Evolutionary conservation across 2,888 invertebrate genomes (phyloP), one percentile per base, ranked within the genome.

Genomic region (Gastrophysa polygoni): DNA sequence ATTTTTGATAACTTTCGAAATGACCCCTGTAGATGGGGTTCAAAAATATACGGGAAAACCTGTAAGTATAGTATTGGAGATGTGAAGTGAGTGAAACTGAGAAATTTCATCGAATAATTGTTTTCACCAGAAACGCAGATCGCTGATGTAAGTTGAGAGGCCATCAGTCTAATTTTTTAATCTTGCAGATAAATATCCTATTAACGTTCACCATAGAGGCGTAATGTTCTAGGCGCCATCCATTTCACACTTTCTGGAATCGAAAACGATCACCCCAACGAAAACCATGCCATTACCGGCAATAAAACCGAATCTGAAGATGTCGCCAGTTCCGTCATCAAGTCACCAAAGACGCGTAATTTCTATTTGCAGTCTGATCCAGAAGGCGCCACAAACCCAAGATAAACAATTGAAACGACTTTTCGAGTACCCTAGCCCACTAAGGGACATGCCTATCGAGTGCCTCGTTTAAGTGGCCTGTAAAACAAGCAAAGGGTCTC

Each of bases 401-500:
- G 63, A 63, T 63, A 63, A 63, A 63, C 63, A 63, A 63, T 63
- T 63, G 63, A 59, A 63, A 59, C 59, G 59, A 50, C 55, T 59
- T 56, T 63, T 56, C 43, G 54, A 55, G 59, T 54, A 49, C 59
- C 48, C 14, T n/a, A 34, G 57, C 24, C n/a, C n/a, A n/a, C n/a
- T n/a, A n/a, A n/a, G n/a, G n/a, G 51, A 43, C 34, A 46, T 20
- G 18, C 48, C 59, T 58, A 44, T 49, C 60, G 61, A 66, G 62
- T 61, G 63, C 38, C 38, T 54, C 48, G 28, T 54, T 57, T 60
- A 66, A 66, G 63, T 66, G 63, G 66, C 52, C 57, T 61, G 63
- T 65, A 68, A 64, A 62, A 66, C 64, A 58, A 63, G 61, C 49
- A 54, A 63, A 59, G 49, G 57, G 51, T 62, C 63, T 51, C 66